Percentiles rank a stretch among this genome's conserved stretches.
These are phyloP conservation scores for Jaculus jaculus DNA, from an alignment of 2,113 vertebrate species.

Conservation along the genomic window DNA sequence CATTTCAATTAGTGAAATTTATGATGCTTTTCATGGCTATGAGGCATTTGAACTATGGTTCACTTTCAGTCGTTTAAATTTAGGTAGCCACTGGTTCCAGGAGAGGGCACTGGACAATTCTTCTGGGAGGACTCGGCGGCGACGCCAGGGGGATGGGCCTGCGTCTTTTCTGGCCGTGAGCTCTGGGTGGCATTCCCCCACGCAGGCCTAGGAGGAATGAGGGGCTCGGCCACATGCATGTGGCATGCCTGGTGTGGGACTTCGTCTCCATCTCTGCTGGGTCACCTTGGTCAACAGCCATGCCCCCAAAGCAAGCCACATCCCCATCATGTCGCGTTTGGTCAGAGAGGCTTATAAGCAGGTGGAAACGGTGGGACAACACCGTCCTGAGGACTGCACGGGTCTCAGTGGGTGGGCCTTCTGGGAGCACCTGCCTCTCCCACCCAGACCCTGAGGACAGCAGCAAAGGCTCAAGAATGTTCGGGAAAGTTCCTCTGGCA, in stretches of 20 bases:
- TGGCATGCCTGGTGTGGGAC: neutral
- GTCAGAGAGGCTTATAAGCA: neutral
- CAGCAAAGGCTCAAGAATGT: neutral
- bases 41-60: neutral
- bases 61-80: neutral
- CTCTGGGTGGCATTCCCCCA: neutral
- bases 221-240: neutral
- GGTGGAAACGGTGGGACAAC: neutral
- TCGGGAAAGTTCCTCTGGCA: neutral
- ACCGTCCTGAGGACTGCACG: accelerated
- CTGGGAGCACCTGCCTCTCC: neutral
- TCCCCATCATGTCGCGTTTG: neutral
- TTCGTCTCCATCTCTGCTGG: neutral
- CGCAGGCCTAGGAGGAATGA: neutral
- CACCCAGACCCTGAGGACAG: no score
- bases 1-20: neutral
- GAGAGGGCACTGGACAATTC: neutral
- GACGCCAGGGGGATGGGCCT: neutral
- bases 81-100: neutral
- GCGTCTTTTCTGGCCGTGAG: neutral
- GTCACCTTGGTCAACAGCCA: neutral
- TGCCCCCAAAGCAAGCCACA: neutral
- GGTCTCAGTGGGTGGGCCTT: neutral
- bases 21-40: neutral
- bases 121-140: neutral